phyloP scores from a whole-genome alignment of 2,888 invertebrate genomes.

The Drosophila rellima region DNA sequence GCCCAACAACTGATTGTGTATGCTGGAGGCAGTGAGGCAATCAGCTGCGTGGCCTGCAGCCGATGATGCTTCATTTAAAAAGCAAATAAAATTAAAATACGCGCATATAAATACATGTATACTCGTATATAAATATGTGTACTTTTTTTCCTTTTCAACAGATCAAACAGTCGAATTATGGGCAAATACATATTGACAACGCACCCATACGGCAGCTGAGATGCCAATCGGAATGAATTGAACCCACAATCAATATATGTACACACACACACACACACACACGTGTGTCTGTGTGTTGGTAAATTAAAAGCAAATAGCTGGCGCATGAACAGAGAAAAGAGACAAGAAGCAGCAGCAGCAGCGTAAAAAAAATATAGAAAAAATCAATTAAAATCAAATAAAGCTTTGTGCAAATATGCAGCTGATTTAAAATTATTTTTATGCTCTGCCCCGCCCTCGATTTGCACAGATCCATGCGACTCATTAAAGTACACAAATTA shows the following conservation, averaged over 20 bases:
- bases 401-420: constrained; percentile 77
- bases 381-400: constrained; percentile 80
- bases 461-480: neutral
- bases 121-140: neutral
- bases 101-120: constrained; percentile 58
- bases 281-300: constrained; percentile 36
- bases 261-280: constrained; percentile 1
- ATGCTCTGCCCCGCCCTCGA: constrained; percentile 17
- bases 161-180: constrained; percentile 66
- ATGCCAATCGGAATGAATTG: constrained; percentile 48
- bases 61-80: constrained; percentile 77
- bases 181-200: constrained; percentile 41
- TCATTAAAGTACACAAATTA: constrained; percentile 71
- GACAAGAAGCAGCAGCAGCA: neutral
- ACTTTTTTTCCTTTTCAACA: constrained; percentile 29
- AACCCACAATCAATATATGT: constrained; percentile 28
- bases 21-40: constrained; percentile 66
- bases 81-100: constrained; percentile 80
- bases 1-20: constrained; percentile 73
- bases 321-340: constrained; percentile 12
- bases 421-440: constrained; percentile 77
- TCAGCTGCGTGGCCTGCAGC: constrained; percentile 69
- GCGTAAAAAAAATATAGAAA: constrained; percentile 10
- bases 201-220: constrained; percentile 46
- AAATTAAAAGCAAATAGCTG: constrained; percentile 75